Conservation (phyloP, 2,113 vertebrate genomes). For the Microtus montanus region DNA sequence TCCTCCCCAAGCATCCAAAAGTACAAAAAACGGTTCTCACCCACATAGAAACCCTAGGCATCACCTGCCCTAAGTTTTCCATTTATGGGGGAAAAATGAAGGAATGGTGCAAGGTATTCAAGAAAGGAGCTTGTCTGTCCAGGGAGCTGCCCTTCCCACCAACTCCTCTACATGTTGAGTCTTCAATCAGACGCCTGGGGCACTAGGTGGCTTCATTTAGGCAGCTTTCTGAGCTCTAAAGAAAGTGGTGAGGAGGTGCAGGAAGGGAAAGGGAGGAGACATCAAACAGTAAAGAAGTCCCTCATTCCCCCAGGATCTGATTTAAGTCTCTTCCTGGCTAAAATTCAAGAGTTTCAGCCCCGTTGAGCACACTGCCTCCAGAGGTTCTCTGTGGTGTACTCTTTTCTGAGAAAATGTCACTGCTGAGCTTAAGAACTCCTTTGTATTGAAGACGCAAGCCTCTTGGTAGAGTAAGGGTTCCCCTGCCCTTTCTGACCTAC, state of each 20-base stretch:
- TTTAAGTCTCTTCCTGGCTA: background rate
- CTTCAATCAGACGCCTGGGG: fast-evolving
- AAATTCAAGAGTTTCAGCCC: background rate
- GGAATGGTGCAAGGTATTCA: background rate
- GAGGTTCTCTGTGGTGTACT: background rate
- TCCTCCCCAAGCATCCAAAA: no score
- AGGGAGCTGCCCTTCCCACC: background rate
- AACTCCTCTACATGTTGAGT: background rate
- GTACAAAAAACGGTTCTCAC: background rate
- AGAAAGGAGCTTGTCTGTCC: background rate
- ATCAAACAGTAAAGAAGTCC: background rate
- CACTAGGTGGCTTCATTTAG: background rate
- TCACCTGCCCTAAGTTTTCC: background rate
- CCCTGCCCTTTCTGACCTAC: background rate
- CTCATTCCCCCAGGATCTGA: background rate
- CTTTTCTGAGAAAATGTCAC: background rate
- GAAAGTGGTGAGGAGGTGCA: background rate
- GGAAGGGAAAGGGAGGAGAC: background rate
- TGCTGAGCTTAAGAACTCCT: background rate
- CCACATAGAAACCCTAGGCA: background rate
- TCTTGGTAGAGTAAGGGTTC: background rate
- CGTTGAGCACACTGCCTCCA: background rate
- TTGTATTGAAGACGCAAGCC: background rate
- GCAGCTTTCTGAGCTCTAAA: no score
- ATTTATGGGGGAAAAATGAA: background rate